Evolutionary conservation across 1,140 invertebrate species (phyloP).

Genomic region (Diabrotica virgifera): DNA sequence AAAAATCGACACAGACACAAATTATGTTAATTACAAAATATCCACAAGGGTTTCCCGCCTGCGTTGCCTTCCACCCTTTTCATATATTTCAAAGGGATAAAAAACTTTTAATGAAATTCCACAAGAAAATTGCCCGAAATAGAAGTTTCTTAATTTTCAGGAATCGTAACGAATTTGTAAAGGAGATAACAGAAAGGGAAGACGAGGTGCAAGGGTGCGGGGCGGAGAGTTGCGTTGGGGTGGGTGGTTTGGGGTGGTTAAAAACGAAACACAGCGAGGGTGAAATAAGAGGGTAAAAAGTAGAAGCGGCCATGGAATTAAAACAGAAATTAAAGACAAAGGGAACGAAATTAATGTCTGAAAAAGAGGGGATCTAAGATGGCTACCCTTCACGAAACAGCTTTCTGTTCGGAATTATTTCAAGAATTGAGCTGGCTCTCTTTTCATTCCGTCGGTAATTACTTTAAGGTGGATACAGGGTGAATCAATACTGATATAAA

Average conservation of each 20-base stretch:
- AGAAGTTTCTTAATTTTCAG: slow-evolving; percentile 16
- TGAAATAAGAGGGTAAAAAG: slow-evolving; percentile 43
- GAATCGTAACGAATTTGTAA: slow-evolving; percentile 20
- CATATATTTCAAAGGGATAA: not conserved
- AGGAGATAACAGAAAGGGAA: slow-evolving; percentile 19
- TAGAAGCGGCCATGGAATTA: slow-evolving; percentile 41
- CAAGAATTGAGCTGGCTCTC: slow-evolving; percentile 8
- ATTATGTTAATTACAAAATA: no score
- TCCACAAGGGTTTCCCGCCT: no score
- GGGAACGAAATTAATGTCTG: slow-evolving; percentile 37
- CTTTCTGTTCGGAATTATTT: slow-evolving; percentile 18
- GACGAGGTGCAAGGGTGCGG: slow-evolving; percentile 10
- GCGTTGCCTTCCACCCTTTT: no score
- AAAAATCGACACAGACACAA: no score
- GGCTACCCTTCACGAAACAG: slow-evolving; percentile 21
- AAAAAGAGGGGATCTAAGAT: slow-evolving; percentile 31
- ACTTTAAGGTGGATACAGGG: slow-evolving; percentile 4
- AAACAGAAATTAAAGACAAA: slow-evolving; percentile 44
- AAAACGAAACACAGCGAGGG: slow-evolving; percentile 32
- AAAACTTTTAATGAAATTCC: slow-evolving; percentile 11
- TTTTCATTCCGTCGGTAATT: slow-evolving; percentile 4
- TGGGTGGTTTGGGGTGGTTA: slow-evolving; percentile 16
- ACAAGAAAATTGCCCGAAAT: slow-evolving; percentile 11
- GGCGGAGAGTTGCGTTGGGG: not conserved
- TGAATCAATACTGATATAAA: no score